Base-by-base conservation (phyloP, 2,797 vertebrate genomes). In the Ataeniobius toweri region DNA sequence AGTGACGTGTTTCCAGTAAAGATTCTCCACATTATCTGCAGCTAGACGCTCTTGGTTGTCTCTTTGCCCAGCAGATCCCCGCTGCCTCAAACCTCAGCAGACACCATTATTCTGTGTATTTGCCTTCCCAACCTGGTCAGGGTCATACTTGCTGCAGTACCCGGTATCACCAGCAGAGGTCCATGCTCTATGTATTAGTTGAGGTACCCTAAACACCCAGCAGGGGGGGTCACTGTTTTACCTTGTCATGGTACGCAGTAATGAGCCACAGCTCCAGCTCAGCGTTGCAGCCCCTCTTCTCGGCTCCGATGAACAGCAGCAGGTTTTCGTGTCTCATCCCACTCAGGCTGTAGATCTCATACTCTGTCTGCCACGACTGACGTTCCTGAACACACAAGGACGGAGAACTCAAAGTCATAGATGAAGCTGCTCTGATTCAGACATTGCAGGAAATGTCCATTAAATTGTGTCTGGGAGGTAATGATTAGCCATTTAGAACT, bases 261-360 rank as follows among this genome's bases (percentile, higher is more conserved):
- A 99, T 98, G 80, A 99, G 94, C 98, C 98, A 99, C 73, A 99
- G 96, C 88, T 99, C 98, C 6, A 98, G 95, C 90, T 99, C 98
- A 65, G 98, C 95, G 92, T 97, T 97, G 69, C 96, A 97, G 93
- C 96, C 97, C 87, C 97, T 95, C 85, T 98, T 99, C 94, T 99
- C 98, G 26, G 97, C 97, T 0, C 97, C 97, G 44, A 99, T 97
- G 85, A 99, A 99, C 89, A 97, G 96, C 74, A 99, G 88, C 89
- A 99, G 95, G 88, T 97, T 99, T 75, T 99, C 98, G 73, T 99
- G 98, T 88, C 98, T 99, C 98, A 99, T 99, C 71, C 98, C 98
- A 50, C 94, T 96, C 84, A 98, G 89, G 84, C 95, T 98, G 95
- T 97, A 99, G 75, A 98, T 97, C 94, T 99, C 98, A 2, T 98